phyloP scores from a whole-genome alignment of 2,113 vertebrate genomes.

The Cranoglanis bouderius region DNA sequence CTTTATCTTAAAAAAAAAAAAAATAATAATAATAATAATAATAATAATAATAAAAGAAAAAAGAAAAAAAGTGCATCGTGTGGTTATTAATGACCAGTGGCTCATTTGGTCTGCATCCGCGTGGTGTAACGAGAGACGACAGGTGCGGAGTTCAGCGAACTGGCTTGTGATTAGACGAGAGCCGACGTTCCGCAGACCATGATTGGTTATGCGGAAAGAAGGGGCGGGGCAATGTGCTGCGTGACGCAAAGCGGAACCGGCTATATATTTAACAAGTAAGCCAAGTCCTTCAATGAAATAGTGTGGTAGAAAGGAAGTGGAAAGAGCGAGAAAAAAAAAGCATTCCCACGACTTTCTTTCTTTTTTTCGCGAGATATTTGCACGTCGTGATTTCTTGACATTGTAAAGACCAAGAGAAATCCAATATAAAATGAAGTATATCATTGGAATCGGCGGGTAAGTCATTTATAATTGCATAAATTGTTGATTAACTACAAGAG shows the following conservation, averaged over 20 bases:
- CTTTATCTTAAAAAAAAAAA: slow-evolving; percentile 17
- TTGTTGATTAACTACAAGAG: not conserved
- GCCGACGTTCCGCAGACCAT: slow-evolving; percentile 18
- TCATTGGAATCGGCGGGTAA: slow-evolving; percentile 79
- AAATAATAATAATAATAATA: too few species aligned
- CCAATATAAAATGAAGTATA: slow-evolving; percentile 71
- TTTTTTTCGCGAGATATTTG: not conserved
- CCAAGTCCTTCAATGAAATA: slow-evolving; percentile 80
- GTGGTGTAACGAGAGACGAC: slow-evolving; percentile 50
- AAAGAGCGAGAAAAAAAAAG: slow-evolving; percentile 43
- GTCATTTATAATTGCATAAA: slow-evolving; percentile 31
- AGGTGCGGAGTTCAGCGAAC: slow-evolving; percentile 59
- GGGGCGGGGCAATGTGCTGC: not conserved
- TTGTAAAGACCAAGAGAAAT: slow-evolving; percentile 65
- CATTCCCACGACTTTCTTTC: slow-evolving; percentile 54
- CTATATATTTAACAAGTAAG: slow-evolving; percentile 64
- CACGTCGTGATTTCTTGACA: slow-evolving; percentile 49
- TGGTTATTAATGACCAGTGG: not conserved
- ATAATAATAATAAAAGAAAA: too few species aligned
- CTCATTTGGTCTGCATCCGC: not conserved
- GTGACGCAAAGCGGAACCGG: slow-evolving; percentile 57
- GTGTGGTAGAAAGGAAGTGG: slow-evolving; percentile 52
- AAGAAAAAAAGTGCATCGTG: not conserved
- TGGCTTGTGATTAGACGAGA: slow-evolving; percentile 33
- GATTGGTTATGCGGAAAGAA: slow-evolving; percentile 58